Evolutionary conservation across 2,888 invertebrate species (phyloP).

Genomic region (Operophtera brumata): DNA sequence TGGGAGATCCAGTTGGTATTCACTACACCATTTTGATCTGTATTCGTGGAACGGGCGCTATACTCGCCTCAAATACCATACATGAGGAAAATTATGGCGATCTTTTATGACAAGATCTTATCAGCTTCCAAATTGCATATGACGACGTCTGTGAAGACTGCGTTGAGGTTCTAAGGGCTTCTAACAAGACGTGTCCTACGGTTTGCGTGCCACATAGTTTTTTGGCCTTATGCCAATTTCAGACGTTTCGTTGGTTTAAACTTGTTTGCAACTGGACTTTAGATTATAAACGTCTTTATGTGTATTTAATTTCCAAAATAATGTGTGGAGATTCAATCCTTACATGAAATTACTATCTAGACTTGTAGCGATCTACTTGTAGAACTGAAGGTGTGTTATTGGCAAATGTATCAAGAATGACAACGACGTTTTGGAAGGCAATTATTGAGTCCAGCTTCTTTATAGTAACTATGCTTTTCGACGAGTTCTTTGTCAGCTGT

Average conservation of each 20-base stretch:
- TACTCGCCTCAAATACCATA: slow-evolving; percentile 22
- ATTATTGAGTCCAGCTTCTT: background rate
- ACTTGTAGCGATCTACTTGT: slow-evolving; percentile 5
- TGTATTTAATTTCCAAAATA: slow-evolving; percentile 31
- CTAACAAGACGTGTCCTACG: slow-evolving; percentile 37
- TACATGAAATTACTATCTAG: slow-evolving; percentile 13
- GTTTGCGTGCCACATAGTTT: slow-evolving; percentile 51
- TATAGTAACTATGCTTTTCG: slow-evolving; percentile 21
- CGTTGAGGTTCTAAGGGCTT: slow-evolving; percentile 38
- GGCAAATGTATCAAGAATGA: background rate
- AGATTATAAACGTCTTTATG: slow-evolving; percentile 35
- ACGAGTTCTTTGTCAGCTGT: slow-evolving; percentile 21
- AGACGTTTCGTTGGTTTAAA: slow-evolving; percentile 41
- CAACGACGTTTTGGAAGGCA: background rate
- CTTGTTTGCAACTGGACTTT: slow-evolving; percentile 40
- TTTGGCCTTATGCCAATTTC: slow-evolving; percentile 54
- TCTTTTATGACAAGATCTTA: slow-evolving; percentile 6
- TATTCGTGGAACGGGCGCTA: slow-evolving; percentile 25
- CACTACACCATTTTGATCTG: slow-evolving; percentile 27
- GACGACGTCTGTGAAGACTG: slow-evolving; percentile 10
- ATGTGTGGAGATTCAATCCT: slow-evolving; percentile 19
- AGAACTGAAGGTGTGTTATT: background rate
- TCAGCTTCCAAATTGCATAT: slow-evolving; percentile 17
- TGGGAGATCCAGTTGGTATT: slow-evolving; percentile 47
- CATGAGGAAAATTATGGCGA: slow-evolving; percentile 22